Percentiles rank a stretch among this genome's conserved stretches.
Conservation (phyloP, 37 sponge, comb jelly and placozoan genomes). For the Aphrocallistes beatrix region DNA sequence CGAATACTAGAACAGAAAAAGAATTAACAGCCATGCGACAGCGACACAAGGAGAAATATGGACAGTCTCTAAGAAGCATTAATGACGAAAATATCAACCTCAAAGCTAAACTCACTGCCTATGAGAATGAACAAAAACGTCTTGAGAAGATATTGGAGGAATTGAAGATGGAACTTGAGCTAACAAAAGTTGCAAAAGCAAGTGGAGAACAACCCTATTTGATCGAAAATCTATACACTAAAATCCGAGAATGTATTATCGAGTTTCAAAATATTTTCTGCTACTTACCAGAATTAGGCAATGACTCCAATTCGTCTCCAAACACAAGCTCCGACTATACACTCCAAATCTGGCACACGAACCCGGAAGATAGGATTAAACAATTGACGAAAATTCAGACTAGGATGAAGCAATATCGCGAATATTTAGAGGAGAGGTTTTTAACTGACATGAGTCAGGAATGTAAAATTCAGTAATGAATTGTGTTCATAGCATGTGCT, state of each 20-base stretch:
- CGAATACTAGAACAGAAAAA: neutral
- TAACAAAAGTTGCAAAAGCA: neutral
- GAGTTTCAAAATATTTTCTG: constrained; percentile 4
- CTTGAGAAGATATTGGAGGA: neutral
- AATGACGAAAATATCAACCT: neutral
- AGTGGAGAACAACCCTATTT: neutral
- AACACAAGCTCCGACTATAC: neutral
- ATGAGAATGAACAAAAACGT: neutral
- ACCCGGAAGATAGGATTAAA: constrained; percentile 4
- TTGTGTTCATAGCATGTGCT: neutral
- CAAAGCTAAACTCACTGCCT: neutral
- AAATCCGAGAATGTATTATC: neutral
- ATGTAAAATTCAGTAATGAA: neutral
- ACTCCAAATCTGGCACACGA: neutral
- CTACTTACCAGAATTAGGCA: neutral
- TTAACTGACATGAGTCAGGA: neutral
- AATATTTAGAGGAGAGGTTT: neutral
- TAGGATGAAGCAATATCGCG: neutral
- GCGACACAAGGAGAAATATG: constrained; percentile 4
- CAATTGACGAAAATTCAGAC: neutral
- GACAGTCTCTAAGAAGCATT: neutral
- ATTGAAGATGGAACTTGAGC: neutral
- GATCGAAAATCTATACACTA: neutral
- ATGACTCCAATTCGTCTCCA: neutral
- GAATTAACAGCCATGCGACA: neutral